These are phyloP conservation scores for Amphipyra berbera DNA, from an alignment of 2,888 invertebrate genomes.

Conservation along the genomic window DNA sequence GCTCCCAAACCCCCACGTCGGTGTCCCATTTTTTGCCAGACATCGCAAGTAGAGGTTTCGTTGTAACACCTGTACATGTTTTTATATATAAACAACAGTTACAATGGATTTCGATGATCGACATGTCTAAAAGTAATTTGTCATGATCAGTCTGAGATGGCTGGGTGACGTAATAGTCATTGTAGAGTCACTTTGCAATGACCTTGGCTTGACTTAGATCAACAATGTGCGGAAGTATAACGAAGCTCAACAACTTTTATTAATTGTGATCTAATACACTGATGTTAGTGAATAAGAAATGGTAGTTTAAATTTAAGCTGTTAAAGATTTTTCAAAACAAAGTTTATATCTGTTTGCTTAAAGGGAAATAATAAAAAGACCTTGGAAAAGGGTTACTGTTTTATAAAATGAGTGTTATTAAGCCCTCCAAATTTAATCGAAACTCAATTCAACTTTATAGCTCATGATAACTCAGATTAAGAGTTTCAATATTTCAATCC, in stretches of 20 bases:
- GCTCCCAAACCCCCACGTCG: slow-evolving; percentile 5
- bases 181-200: slow-evolving; percentile 45
- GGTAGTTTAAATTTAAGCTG: not conserved
- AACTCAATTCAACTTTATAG: too few species aligned
- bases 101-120: slow-evolving; percentile 42
- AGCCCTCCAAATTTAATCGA: too few species aligned
- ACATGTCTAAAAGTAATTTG: slow-evolving; percentile 48
- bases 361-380: too few species aligned
- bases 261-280: slow-evolving; percentile 16
- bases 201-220: slow-evolving; percentile 44
- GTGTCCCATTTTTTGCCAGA: slow-evolving; percentile 47
- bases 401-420: too few species aligned
- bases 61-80: slow-evolving; percentile 48
- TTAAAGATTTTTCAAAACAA: too few species aligned
- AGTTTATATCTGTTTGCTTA: too few species aligned
- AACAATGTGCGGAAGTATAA: slow-evolving; percentile 52
- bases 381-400: too few species aligned
- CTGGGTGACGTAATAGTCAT: slow-evolving; percentile 43
- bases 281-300: not conserved
- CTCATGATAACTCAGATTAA: too few species aligned
- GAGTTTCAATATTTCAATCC: too few species aligned
- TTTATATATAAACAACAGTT: slow-evolving; percentile 46
- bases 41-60: slow-evolving; percentile 23
- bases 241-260: slow-evolving; percentile 34
- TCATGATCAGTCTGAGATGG: slow-evolving; percentile 36